Evolutionary conservation across 1,140 invertebrate genomes (phyloP).

Genomic region (Cyrtorhinus lividipennis): DNA sequence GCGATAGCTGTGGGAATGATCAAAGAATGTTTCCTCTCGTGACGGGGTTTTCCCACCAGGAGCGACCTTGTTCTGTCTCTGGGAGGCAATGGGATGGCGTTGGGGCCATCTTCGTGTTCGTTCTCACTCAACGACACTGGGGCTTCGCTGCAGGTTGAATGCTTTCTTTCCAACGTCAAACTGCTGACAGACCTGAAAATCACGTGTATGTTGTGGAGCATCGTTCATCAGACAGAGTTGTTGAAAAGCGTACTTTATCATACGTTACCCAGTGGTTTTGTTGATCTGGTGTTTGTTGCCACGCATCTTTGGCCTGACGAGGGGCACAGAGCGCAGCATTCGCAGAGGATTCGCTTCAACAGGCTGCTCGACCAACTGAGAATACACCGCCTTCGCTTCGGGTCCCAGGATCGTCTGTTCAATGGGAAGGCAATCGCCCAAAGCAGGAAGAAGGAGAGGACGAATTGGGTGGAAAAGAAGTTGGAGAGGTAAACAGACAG

Average conservation of each 20-base stretch:
- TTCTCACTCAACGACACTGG: slow-evolving; percentile 12
- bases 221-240: too few species aligned
- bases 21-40: slow-evolving; percentile 76
- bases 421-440: slow-evolving; percentile 25
- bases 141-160: neutral
- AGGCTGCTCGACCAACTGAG: slow-evolving; percentile 67
- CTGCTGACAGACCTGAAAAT: slow-evolving; percentile 15
- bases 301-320: slow-evolving; percentile 41
- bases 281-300: slow-evolving; percentile 35
- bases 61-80: slow-evolving; percentile 46
- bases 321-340: slow-evolving; percentile 49
- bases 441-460: slow-evolving; percentile 26
- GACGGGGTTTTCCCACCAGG: slow-evolving; percentile 50
- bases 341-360: slow-evolving; percentile 51
- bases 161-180: slow-evolving; percentile 13
- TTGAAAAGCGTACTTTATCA: too few species aligned
- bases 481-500: slow-evolving; percentile 16
- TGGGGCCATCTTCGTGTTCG: slow-evolving; percentile 30
- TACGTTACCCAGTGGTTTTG: slow-evolving; percentile 2
- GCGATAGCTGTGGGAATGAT: slow-evolving; percentile 55
- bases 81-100: slow-evolving; percentile 69
- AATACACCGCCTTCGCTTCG: slow-evolving; percentile 79
- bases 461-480: slow-evolving; percentile 30
- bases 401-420: slow-evolving; percentile 57
- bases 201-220: too few species aligned